Base-by-base conservation (phyloP, 2,113 vertebrate genomes). In the Epinephelus moara region DNA sequence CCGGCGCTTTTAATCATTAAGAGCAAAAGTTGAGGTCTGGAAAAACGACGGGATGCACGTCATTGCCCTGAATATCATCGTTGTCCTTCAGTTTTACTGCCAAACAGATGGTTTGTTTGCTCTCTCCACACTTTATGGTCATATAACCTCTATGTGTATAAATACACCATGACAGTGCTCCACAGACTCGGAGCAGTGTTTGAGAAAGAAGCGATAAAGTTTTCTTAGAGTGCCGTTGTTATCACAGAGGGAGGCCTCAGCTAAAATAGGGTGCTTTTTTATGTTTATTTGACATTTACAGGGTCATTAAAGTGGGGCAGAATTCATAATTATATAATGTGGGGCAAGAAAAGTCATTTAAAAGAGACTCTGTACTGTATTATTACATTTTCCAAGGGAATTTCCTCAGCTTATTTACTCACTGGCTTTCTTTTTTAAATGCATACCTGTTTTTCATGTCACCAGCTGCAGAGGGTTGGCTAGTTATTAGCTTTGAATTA, bases 91-190 rank as follows among this genome's bases (percentile, higher is more conserved):
- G 42, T 64, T 86, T 84, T 25, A 68, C 42, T 63, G 63, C 23
- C 64, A 84, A 70, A 85, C 78, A 83, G 82, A 90, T 86, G 78
- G 72, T 82, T 80, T 84, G 78, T 90, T 91, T 83, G 25, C 55
- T 66, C 25, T 81, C 45, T 66, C 52, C 33, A 27, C 4, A 17
- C 74, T 84, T 74, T 78, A 81, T 25, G 81, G 64, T 40, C 70
- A 21, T 49, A 59, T 76, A 82, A 81, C 67, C 53, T 81, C 30
- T 1, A 23, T 13, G 64, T 79, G 62, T 59, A 64, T 80, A 76
- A 82, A 84, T 81, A 78, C 55, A 62, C 64, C 42, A 70, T 70
- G 74, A 82, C 77, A 79, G 67, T 18, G 59, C 53, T 78, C 53
- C 74, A 27, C 19, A 78, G 76, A 79, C 11, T 59, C 15, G 19